Evolutionary conservation across 1,140 invertebrate genomes (phyloP).

Genomic region (Chironomus striatipennis): DNA sequence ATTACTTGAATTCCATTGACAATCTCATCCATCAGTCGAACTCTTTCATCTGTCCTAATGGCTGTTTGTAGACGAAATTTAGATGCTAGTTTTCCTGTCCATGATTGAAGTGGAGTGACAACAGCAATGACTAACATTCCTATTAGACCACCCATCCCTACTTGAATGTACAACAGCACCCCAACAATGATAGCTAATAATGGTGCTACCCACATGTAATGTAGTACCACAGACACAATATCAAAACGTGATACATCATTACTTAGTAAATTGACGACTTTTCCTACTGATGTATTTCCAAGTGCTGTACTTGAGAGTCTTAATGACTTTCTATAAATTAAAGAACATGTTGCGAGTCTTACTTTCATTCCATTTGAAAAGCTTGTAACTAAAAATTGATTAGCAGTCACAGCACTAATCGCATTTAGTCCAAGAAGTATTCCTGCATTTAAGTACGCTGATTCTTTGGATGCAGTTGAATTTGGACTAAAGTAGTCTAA

Average conservation of each 20-base stretch:
- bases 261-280: slow-evolving; percentile 74
- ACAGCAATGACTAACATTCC: slow-evolving; percentile 59
- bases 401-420: slow-evolving; percentile 45
- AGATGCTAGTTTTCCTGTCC: slow-evolving; percentile 56
- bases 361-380: slow-evolving; percentile 53
- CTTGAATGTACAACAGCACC: slow-evolving; percentile 53
- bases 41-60: slow-evolving; percentile 61
- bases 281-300: slow-evolving; percentile 63
- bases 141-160: slow-evolving; percentile 55
- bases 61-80: slow-evolving; percentile 54
- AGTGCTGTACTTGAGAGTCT: slow-evolving; percentile 52
- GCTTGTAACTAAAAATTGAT: slow-evolving; percentile 51
- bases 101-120: slow-evolving; percentile 65
- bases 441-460: slow-evolving; percentile 48
- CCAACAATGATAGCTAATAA: slow-evolving; percentile 51
- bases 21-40: slow-evolving; percentile 71
- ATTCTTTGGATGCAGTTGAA: slow-evolving; percentile 34
- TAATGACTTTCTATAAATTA: slow-evolving; percentile 60
- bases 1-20: slow-evolving; percentile 63
- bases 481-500: slow-evolving; percentile 30
- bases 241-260: slow-evolving; percentile 66
- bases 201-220: slow-evolving; percentile 58
- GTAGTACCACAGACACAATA: slow-evolving; percentile 48
- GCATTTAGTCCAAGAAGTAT: slow-evolving; percentile 48
- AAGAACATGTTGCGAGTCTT: slow-evolving; percentile 51